Conservation (phyloP, 2,888 invertebrate species). For the Argyresthia albistria region DNA sequence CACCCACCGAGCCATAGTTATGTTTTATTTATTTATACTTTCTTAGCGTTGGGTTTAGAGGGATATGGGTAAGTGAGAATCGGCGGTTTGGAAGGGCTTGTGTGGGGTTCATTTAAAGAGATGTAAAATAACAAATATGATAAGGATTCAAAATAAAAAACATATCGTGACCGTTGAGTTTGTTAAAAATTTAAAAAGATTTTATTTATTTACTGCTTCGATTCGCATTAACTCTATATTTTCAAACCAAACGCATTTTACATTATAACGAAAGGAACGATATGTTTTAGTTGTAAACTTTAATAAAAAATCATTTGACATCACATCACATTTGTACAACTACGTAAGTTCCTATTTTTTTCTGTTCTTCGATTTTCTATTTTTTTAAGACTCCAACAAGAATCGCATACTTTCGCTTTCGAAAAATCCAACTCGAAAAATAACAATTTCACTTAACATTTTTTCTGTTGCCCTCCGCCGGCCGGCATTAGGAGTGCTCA, state of each 20-base stretch:
- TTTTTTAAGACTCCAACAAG: slow-evolving; percentile 2
- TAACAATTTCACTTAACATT: slow-evolving; percentile 29
- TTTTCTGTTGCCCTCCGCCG: slow-evolving; percentile 26
- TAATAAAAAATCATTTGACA: no score
- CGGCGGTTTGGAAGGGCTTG: slow-evolving; percentile 1
- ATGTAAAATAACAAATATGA: background rate
- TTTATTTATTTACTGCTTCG: no score
- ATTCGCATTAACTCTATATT: no score
- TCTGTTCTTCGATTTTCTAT: no score
- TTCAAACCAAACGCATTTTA: no score
- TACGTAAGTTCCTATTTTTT: no score
- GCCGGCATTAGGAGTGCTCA: slow-evolving; percentile 25
- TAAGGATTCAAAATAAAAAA: no score
- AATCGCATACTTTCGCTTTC: slow-evolving; percentile 13
- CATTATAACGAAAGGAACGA: no score
- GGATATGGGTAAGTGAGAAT: slow-evolving; percentile 31
- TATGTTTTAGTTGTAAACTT: no score
- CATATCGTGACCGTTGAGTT: no score
- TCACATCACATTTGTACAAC: no score
- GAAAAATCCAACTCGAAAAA: slow-evolving; percentile 15
- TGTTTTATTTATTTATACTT: slow-evolving; percentile 72
- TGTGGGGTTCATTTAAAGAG: background rate
- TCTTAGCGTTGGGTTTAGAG: slow-evolving; percentile 41
- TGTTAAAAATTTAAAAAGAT: no score
- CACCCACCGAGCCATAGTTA: slow-evolving; percentile 38